These are phyloP conservation scores for Sorex maritimensis DNA, from an alignment of 2,797 vertebrate genomes.

Conservation along the genomic window DNA sequence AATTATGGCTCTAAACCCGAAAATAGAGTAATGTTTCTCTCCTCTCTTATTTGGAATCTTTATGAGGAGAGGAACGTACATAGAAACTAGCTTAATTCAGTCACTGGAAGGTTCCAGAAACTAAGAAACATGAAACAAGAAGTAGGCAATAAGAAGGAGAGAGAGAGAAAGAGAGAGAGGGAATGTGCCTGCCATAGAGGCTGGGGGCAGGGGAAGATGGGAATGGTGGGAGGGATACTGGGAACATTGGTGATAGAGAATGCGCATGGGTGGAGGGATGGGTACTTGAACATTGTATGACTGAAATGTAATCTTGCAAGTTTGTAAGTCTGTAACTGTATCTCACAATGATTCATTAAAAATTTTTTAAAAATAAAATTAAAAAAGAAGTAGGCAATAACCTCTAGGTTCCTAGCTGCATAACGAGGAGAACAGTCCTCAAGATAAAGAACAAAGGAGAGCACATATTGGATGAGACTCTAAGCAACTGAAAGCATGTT, in stretches of 20 bases:
- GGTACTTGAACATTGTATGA: too few relatives aligned
- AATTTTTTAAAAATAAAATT: too few relatives aligned
- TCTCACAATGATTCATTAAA: too few relatives aligned
- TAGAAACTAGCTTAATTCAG: neutral
- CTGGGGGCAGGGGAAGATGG: too few relatives aligned
- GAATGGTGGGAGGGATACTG: too few relatives aligned
- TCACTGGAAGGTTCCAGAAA: conserved; percentile 38
- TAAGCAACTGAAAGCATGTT: conserved; percentile 30
- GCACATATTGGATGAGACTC: conserved; percentile 22
- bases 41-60: conserved; percentile 64
- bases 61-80: neutral
- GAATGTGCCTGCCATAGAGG: too few relatives aligned
- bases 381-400: conserved; percentile 14
- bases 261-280: too few relatives aligned
- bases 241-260: too few relatives aligned
- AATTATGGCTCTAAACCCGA: neutral
- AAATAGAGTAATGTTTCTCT: conserved; percentile 42
- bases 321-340: too few relatives aligned
- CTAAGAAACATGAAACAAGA: neutral
- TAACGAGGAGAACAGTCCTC: neutral
- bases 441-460: conserved; percentile 53
- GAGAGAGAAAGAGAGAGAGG: too few relatives aligned
- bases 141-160: neutral
- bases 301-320: too few relatives aligned
- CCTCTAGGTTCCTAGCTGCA: neutral